Percentiles rank a stretch among this genome's conserved stretches.
phyloP scores from a whole-genome alignment of 2,888 invertebrate species.

The Troglohyphantes excavatus region DNA sequence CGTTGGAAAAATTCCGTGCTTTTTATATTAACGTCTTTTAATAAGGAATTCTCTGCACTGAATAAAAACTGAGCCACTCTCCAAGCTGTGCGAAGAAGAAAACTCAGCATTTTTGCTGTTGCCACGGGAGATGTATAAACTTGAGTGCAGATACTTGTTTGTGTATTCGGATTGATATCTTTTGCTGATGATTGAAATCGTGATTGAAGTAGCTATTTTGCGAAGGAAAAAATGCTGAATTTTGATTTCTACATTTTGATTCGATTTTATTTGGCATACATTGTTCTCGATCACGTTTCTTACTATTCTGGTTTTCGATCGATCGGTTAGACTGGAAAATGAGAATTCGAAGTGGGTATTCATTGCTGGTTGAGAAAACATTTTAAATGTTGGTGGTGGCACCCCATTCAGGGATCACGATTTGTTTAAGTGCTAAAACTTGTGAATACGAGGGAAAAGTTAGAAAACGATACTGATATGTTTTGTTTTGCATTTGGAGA shows the following conservation, averaged over 20 bases:
- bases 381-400: no score
- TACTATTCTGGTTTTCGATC: neutral
- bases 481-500: no score
- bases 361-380: neutral
- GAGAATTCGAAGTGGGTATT: neutral
- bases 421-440: neutral
- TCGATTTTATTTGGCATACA: slow-evolving; percentile 5
- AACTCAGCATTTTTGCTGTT: slow-evolving; percentile 11
- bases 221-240: slow-evolving; percentile 19
- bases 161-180: slow-evolving; percentile 49
- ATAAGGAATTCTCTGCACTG: neutral
- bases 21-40: neutral
- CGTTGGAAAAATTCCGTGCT: neutral
- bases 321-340: slow-evolving; percentile 1
- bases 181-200: slow-evolving; percentile 49
- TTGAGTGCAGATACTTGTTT: slow-evolving; percentile 48
- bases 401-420: slow-evolving; percentile 6
- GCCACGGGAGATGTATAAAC: slow-evolving; percentile 14
- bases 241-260: slow-evolving; percentile 16
- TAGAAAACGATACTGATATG: no score
- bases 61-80: slow-evolving; percentile 16
- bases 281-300: slow-evolving; percentile 51
- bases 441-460: no score
- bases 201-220: slow-evolving; percentile 26
- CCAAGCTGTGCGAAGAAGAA: neutral